Evolutionary conservation across 2,113 vertebrate species (phyloP), one percentile per base, ranked within the genome.

Genomic region (Cyprinodon tularosa): DNA sequence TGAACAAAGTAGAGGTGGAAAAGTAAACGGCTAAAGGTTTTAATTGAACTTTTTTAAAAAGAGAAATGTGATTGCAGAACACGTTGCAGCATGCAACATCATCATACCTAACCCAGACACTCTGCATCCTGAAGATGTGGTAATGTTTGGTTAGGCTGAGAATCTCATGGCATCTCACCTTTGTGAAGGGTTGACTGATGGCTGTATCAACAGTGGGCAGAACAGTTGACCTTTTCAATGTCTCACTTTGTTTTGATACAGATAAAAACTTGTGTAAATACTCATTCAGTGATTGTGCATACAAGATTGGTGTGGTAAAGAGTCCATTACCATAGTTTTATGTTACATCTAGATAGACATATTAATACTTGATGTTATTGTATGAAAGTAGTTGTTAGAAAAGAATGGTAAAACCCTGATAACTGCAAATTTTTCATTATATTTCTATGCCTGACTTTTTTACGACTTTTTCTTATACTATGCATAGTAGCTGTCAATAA

Each of bases 21-120:
- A 29, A 29, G 29, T 29, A 29, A 29, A 29, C 29, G 29, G 29
- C 29, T 29, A 29, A 29, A 29, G 1, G 29, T 29, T 29, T 29
- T 29, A 29, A 29, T 29, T 29, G 29, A 29, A 29, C 29, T 29
- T 1, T 29, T 29, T 29, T 29, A 1, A 29, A 29, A 29, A 29
- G 29, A 29, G 29, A 29, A 29, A 29, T 29, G 29, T 29, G 29
- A 29, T 29, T 29, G 29, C 29, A 29, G 29, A 29, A 29, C 29
- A 29, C 29, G 29, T 29, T 29, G 29, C 29, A 29, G 29, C 29
- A 48, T 66, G 76, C 81, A 57, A 74, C 86, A 64, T 45, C 48
- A 11, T 15, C 11, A 17, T 7, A 2, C 39, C 39, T 3, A 63
- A 67, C 86, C 78, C 78, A 29, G 47, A 39, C 22, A 3, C 62